Base-by-base conservation (phyloP, 2,113 vertebrate species). In the Echinops telfairi region DNA sequence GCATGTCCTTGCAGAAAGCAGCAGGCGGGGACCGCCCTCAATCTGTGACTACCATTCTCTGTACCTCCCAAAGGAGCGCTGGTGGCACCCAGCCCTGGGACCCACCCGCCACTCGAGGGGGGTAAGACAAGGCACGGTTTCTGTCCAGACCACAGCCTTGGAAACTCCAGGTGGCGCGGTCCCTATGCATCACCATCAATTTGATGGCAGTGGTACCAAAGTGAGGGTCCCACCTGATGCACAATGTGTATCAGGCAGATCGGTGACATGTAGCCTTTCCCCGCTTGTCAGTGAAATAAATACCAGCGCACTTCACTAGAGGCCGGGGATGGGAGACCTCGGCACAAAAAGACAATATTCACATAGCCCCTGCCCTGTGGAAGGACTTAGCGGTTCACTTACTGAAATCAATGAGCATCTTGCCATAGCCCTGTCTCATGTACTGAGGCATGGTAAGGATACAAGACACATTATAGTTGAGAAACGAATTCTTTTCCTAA, bases 351-450 rank as follows among this genome's bases (percentile, higher is more conserved):
- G 14, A 36, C 2, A 80, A 36, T 23, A 76, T 33, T 38, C 77
- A 64, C 17, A 29, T 3, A 19, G 31, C 64, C 27, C 57, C 31
- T 43, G 58, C 64, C 80, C 43, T 20, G 0, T 17, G 15, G 58
- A 57, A 64, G 40, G 31, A 29, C 43, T 58, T 16, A 58, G 88
- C 64, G 57, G 43, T 27, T 27, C 85, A 99, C 99, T 98, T 97
- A 99, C 99, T 99, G 98, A 99, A 99, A 96, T 99, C 99, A 27
- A 99, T 99, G 89, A 99, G 99, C 99, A 99, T 99, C 98, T 99
- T 99, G 95, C 99, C 99, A 1, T 99, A 99, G 84, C 99, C 99
- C 83, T 99, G 99, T 23, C 99, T 99, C 99, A 99, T 99, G 96
- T 99, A 99, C 93, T 99, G 99, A 9, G 99, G 99, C 99, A 99